Evolutionary conservation across 2,113 vertebrate species (phyloP), one percentile per base, ranked within the genome.

Genomic region (Genyomyrus donnyi): DNA sequence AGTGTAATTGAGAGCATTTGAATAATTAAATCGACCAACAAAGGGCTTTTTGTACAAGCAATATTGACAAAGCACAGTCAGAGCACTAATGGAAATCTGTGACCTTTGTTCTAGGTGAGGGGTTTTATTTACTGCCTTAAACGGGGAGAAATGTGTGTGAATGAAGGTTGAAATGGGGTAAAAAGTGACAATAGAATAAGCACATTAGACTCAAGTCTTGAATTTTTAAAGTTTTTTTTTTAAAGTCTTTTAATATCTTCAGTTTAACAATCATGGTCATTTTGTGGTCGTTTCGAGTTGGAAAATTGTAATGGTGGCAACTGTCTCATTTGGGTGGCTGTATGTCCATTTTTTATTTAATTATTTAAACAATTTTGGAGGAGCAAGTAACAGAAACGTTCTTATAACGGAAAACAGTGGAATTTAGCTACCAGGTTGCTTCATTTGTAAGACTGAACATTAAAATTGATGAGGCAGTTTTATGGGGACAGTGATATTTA

Each of bases 21-120:
- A 74, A 50, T 49, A 90, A 52, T 46, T 48, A n/a, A 83, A 35
- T 90, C 10, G 15, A 90, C 53, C 58, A 85, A 48, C 27, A 85
- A 91, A 91, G 90, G 90, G 90, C 90, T 91, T 91, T 89, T 91
- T 89, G 15, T 86, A 91, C 85, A 45, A 89, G 90, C 90, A 91
- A 89, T 90, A 90, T 80, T 88, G 89, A 90, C 27, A 62, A 84
- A 90, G 87, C 74, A 90, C 90, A 90, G 39, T 85, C 19, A 45
- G 84, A 62, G 87, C 52, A 58, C 66, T 66, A 49, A 83, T 62
- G 62, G 48, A 45, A 74, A 77, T 62, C 49, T 50, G 85, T 52
- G 50, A 52, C 31, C 46, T 88, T 46, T 88, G 46, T 88, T 27
- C 50, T 42, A 31, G 39, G 42, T 35, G 27, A 49, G 39, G 21